Evolutionary conservation across 37 sponge, comb jelly and placozoan genomes (phyloP), one percentile per base, ranked within the genome.

Genomic region (Chondrosia reniformis): DNA sequence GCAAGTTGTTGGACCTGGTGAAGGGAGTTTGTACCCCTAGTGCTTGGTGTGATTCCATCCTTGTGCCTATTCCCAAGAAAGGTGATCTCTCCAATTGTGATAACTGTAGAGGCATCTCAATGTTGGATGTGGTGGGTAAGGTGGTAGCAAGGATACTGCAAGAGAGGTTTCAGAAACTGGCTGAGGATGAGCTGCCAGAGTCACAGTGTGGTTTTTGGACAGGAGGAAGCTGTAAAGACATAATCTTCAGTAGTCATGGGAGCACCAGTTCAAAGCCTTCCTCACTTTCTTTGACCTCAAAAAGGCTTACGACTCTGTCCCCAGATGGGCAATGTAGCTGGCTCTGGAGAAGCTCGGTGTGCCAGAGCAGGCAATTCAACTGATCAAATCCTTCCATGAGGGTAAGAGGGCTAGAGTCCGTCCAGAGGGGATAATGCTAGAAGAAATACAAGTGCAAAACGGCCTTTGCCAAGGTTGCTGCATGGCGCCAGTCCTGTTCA

Each of bases 331-430:
- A 74, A n/a, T 74, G 75, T 74, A 52, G 75, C 5, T 74, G 25
- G 46, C 75, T 3, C 75, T 74, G 25, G 49, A 41, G 49, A 74
- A 74, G 75, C 46, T 74, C 22, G 75, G 75, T 44, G 75, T 74
- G 24, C 49, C 49, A 44, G 46, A 74, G 46, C 32, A 74, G 46
- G 19, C 46, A 44, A 44, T 74, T 25, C 46, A 6, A n/a, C 75
- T 44, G 49, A 38, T 69, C 43, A 69, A 33, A 69, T 69, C 72
- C 36, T 69, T 69, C 72, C 72, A 73, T 34, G 4, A 44, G 5
- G 74, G 12, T 32, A 73, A 43, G 74, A 40, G 45, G 15, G 46
- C 74, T 4, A 40, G 45, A 10, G 12, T 73, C 45, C 44, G 45
- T 15, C 3, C 42, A 36, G 33, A 64, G 8, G 66, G 66, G 3